Conservation (phyloP, 2,888 invertebrate genomes). For the Allygus modestus region DNA sequence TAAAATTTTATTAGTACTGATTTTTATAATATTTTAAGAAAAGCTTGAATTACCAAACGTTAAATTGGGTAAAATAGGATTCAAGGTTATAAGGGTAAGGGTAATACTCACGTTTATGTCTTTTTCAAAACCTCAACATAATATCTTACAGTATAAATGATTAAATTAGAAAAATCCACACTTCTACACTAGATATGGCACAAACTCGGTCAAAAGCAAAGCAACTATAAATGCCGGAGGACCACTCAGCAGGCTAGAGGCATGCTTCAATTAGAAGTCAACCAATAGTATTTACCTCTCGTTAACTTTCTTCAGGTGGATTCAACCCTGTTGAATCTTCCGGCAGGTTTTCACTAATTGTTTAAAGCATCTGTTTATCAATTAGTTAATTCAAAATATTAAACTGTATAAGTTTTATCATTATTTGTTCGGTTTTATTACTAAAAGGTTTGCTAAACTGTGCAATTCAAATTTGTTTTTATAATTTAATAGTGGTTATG, state of each 20-base stretch:
- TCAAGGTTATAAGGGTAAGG: too few relatives aligned
- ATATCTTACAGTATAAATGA: neutral
- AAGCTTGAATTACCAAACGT: too few relatives aligned
- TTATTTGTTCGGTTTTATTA: neutral
- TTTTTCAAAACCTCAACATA: too few relatives aligned
- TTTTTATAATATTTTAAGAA: too few relatives aligned
- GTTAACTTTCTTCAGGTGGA: neutral
- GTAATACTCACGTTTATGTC: too few relatives aligned
- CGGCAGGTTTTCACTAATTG: constrained; percentile 33
- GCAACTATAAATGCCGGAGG: constrained; percentile 15
- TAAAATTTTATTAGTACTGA: too few relatives aligned
- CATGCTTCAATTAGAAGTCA: constrained; percentile 27
- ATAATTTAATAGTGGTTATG: neutral
- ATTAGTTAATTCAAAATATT: neutral
- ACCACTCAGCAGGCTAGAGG: constrained; percentile 12
- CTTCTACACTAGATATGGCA: constrained; percentile 26
- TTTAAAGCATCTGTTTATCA: constrained; percentile 33
- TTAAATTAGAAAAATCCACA: constrained; percentile 27
- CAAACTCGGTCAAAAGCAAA: constrained; percentile 26
- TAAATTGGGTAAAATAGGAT: too few relatives aligned
- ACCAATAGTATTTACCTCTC: constrained; percentile 30
- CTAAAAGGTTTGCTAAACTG: neutral
- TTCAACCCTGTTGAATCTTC: constrained; percentile 2
- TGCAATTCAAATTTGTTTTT: neutral
- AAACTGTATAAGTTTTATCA: neutral